Percentiles rank a stretch among this genome's conserved stretches.
phyloP scores from a whole-genome alignment of 2,113 vertebrate genomes.

The Bombycilla garrulus region DNA sequence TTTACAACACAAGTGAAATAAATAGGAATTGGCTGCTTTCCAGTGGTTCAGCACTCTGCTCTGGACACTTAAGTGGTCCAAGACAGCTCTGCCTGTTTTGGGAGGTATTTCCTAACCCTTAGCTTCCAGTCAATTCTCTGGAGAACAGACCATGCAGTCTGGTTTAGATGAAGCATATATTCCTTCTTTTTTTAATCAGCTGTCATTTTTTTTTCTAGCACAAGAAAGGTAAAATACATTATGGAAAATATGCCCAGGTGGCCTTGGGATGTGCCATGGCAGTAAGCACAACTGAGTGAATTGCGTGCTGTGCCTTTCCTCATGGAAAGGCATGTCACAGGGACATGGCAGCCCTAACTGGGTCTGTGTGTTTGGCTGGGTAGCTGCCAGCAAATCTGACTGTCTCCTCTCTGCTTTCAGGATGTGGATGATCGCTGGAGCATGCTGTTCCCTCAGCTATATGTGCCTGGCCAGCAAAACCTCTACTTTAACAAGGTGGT shows the following conservation, averaged over 20 bases:
- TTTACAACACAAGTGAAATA: not conserved
- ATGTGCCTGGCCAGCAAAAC: slow-evolving; percentile 87
- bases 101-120: not conserved
- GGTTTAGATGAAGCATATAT: not conserved
- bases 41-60: not conserved
- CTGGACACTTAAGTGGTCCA: not conserved
- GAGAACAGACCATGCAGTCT: not conserved
- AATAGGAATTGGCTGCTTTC: not conserved
- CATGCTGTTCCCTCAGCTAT: slow-evolving; percentile 86
- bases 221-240: not conserved
- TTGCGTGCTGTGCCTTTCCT: not conserved
- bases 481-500: slow-evolving; percentile 87
- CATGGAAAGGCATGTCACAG: not conserved
- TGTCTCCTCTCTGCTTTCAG: slow-evolving; percentile 61
- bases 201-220: not conserved
- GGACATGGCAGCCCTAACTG: not conserved
- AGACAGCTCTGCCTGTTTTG: not conserved
- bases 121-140: not conserved
- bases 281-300: not conserved
- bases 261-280: not conserved
- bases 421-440: slow-evolving; percentile 94
- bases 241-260: not conserved
- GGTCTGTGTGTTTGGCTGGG: not conserved
- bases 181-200: not conserved
- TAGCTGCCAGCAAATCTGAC: not conserved